Base-by-base conservation (phyloP, 2,113 vertebrate genomes). In the Hyperopisus bebe region DNA sequence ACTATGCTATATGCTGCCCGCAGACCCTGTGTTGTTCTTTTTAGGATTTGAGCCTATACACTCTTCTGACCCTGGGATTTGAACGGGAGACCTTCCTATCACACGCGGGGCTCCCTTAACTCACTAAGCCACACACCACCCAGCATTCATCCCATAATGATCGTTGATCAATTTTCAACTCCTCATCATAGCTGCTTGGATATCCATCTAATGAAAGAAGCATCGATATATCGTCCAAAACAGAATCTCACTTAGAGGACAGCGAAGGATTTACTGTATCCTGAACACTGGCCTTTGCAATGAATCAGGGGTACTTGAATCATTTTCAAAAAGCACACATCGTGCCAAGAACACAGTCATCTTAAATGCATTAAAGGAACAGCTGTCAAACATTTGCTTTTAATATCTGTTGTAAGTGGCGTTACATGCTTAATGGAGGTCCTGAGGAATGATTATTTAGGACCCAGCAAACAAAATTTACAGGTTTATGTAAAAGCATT, bases 361-460 rank as follows among this genome's bases (percentile, higher is more conserved):
- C n/a, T 27, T 48, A 50, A 86, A 27, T 21, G 77, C 84, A 86
- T 87, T 87, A 87, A 87, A 47, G n/a, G 21, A 86, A 87, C 47
- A 50, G 24, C 85, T 53, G 48, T 8, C 27, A 53, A 35, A 87
- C 27, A 35, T 48, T 51, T 27, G 21, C 46, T 86, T 86, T 86
- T 51, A 35, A 35, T 86, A 35, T 55, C 85, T 19, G 46, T 39
- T 53, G 15, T 87, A 87, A 87, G 85, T 53, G 48, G 48, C 5
- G 27, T 15, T 53, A 27, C 31, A n/a, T 53, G n/a, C 85, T 87
- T 87, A 87, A 55, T 87, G 27, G 82, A 46, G 39, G 13, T 51
- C 24, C 85, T 55, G 48, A 21, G 31, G 55, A 87, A 87, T 5
- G 31, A 87, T 35, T 42, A 87, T 55, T 87, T 87, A 35, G 27